phyloP scores from a whole-genome alignment of 1,140 invertebrate genomes.

The Pentalonia nigronervosa region DNA sequence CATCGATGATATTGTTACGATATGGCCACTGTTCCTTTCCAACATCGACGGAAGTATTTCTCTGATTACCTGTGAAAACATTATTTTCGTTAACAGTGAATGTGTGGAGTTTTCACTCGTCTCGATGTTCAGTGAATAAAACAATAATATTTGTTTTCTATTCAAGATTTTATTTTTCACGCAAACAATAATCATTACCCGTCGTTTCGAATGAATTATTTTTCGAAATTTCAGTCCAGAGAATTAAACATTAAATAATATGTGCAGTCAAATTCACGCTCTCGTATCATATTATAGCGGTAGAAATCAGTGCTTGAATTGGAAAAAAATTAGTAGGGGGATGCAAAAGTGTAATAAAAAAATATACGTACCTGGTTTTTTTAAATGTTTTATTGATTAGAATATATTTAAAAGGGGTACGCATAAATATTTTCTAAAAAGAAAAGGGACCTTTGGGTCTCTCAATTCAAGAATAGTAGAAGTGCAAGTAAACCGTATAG shows the following conservation, averaged over 20 bases:
- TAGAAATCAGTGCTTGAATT: no score
- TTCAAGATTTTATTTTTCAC: not conserved
- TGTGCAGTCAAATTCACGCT: not conserved
- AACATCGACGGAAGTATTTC: slow-evolving; percentile 83
- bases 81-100: slow-evolving; percentile 23
- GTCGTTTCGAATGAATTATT: not conserved
- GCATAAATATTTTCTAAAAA: no score
- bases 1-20: slow-evolving; percentile 82
- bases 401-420: no score
- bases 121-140: not conserved
- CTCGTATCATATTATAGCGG: no score
- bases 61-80: slow-evolving; percentile 71
- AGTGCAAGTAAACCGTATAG: not conserved
- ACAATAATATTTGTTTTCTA: not conserved
- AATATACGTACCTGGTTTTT: no score
- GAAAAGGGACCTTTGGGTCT: no score
- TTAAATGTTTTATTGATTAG: no score
- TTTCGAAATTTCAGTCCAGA: not conserved
- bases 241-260: not conserved
- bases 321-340: no score
- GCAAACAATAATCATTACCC: not conserved
- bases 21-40: slow-evolving; percentile 76
- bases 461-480: no score
- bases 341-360: no score
- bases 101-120: not conserved